These are phyloP conservation scores for Phalloptychus januarius DNA, from an alignment of 2,797 vertebrate species.

Conservation along the genomic window DNA sequence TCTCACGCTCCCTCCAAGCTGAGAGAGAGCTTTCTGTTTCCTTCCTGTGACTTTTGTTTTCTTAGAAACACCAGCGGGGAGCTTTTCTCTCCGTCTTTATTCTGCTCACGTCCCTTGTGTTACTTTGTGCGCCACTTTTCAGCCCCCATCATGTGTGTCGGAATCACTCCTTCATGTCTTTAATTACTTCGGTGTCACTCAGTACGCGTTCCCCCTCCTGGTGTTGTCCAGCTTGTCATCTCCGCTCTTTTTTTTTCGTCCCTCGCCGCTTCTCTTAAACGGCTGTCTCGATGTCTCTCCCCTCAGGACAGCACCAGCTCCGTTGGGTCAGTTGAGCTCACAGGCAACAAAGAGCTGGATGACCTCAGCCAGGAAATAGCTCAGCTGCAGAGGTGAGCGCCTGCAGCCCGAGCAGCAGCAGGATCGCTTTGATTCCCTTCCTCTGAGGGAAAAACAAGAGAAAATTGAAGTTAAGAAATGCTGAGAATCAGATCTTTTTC, in stretches of 20 bases:
- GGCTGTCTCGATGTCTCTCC: constrained; percentile 36
- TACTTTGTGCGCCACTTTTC: constrained; percentile 8
- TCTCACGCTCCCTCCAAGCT: constrained; percentile 25
- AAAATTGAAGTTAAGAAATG: constrained; percentile 21
- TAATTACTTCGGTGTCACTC: neutral
- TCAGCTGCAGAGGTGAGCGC: constrained; percentile 91
- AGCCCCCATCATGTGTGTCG: neutral
- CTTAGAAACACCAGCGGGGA: constrained; percentile 50
- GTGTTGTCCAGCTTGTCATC: constrained; percentile 5
- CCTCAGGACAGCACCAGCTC: constrained; percentile 87
- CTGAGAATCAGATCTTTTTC: constrained; percentile 33
- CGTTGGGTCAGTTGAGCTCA: constrained; percentile 87
- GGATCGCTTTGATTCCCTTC: constrained; percentile 60
- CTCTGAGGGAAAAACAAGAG: constrained; percentile 28
- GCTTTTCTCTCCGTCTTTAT: constrained; percentile 33
- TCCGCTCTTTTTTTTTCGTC: neutral
- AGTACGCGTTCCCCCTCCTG: neutral
- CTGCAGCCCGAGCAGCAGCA: constrained; percentile 46
- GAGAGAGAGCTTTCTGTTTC: constrained; percentile 63
- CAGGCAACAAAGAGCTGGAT: constrained; percentile 93
- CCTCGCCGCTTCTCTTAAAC: constrained; percentile 2
- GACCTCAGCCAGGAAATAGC: constrained; percentile 94
- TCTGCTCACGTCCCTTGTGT: constrained; percentile 28
- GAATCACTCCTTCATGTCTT: constrained; percentile 5
- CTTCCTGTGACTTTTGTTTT: constrained; percentile 72